A percentile compares a stretch with the other conserved stretches of the same genome.
Evolutionary conservation across 1,140 invertebrate genomes (phyloP).

Genomic region (Pseudomyrmex dendroicus): DNA sequence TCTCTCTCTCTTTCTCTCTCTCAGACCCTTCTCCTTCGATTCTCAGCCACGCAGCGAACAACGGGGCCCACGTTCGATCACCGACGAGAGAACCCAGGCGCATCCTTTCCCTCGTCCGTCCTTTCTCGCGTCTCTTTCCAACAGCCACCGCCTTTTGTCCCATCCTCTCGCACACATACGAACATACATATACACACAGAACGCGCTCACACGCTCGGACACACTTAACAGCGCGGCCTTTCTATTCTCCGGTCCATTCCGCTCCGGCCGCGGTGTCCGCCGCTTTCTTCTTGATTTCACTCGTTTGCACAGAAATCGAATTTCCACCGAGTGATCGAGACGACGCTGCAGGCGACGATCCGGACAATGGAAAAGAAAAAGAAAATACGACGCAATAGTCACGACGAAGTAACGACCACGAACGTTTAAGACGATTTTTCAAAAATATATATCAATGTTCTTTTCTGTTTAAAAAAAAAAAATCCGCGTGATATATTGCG

Average conservation of each 20-base stretch:
- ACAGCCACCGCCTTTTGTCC: constrained; percentile 26
- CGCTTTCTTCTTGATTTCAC: constrained; percentile 60
- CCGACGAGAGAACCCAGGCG: constrained; percentile 52
- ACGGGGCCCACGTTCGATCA: constrained; percentile 65
- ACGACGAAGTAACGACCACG: not conserved
- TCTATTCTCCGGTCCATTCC: constrained; percentile 38
- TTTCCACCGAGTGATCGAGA: constrained; percentile 49
- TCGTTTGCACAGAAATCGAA: constrained; percentile 63
- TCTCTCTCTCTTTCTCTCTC: not conserved
- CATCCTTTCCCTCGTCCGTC: constrained; percentile 48
- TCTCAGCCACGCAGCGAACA: constrained; percentile 54
- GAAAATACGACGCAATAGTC: not conserved
- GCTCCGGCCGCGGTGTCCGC: not conserved
- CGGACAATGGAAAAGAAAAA: not conserved
- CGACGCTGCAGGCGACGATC: constrained; percentile 2
- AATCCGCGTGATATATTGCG: not conserved
- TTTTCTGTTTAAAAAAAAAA: not conserved
- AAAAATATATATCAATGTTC: no score
- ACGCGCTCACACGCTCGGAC: constrained; percentile 8
- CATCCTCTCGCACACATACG: constrained; percentile 15
- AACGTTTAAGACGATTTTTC: not conserved
- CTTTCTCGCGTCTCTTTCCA: not conserved
- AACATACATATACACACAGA: not conserved
- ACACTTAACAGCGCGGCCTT: constrained; percentile 8
- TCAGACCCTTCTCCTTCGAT: constrained; percentile 44